Base-by-base conservation (phyloP, 1,140 invertebrate species). In the Ceratosolen solmsi region DNA sequence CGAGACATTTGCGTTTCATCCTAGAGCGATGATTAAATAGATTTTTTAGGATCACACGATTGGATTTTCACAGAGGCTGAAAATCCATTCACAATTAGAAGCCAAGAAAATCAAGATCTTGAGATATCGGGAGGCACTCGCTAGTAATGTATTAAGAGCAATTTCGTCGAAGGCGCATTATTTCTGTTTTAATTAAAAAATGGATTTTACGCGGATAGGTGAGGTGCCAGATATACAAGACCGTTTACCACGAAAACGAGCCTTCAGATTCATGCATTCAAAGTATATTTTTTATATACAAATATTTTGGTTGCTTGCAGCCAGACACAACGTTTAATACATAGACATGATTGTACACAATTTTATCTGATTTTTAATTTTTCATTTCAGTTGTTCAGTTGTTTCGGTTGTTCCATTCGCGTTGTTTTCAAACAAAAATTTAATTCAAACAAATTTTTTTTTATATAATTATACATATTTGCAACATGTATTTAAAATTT, bases 81-180 rank as follows among this genome's bases (percentile, higher is more conserved):
- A 76, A 75, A 75, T 33, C 36, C 15, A 7, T 25, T 25, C 41
- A 41, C n/a, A 51, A 70, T 70, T 70, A 70, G 36, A 54, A 51
- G 36, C 0, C 17, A 7, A 22, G 27, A 58, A 74, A 74, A 74
- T 74, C 54, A 74, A 74, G 33, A 51, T 56, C 51, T 15, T 30
- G 25, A 3, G 41, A 49, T 73, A 4, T 58, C 72, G 11, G 15
- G 71, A n/a, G 71, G 9, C 49, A 13, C 49, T 27, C 7, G 46
- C 36, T 41, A 27, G 5, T 60, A 60, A 49, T n/a, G 70, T 72
- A 30, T 72, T 49, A 72, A n/a, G n/a, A 72, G 46, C 15, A 72
- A 72, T 72, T 72, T 72, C 70, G 70, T 8, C n/a, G 33, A 27
- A 49, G 70, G 41, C 70, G 27, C 70, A 41, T 46, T 49, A 33